These are phyloP conservation scores for Drosophila prolongata DNA, from an alignment of 2,888 invertebrate genomes.

Conservation along the genomic window DNA sequence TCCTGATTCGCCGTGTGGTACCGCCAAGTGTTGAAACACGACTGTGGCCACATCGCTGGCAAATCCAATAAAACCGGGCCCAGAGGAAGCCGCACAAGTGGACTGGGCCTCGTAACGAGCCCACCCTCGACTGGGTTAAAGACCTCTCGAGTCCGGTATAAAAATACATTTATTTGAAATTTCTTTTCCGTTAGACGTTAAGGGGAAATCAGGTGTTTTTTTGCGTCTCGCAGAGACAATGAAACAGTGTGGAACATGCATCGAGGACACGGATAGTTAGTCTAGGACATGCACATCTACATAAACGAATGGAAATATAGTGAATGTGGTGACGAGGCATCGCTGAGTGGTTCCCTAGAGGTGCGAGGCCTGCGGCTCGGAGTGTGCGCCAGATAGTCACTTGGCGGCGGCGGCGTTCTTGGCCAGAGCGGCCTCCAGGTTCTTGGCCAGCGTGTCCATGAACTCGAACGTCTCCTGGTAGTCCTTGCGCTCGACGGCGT, in stretches of 20 bases:
- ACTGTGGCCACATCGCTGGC: slow-evolving; percentile 61
- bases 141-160: slow-evolving; percentile 58
- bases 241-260: slow-evolving; percentile 46
- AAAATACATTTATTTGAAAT: slow-evolving; percentile 67
- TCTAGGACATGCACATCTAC: slow-evolving; percentile 42
- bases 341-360: slow-evolving; percentile 48
- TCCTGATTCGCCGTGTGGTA: slow-evolving; percentile 56
- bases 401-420: slow-evolving; percentile 44
- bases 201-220: slow-evolving; percentile 30
- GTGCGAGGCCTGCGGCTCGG: slow-evolving; percentile 48
- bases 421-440: slow-evolving; percentile 86
- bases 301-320: slow-evolving; percentile 32
- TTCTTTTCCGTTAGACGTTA: slow-evolving; percentile 42
- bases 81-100: slow-evolving; percentile 56
- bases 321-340: slow-evolving; percentile 14
- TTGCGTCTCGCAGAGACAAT: slow-evolving; percentile 73
- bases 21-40: slow-evolving; percentile 62
- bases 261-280: slow-evolving; percentile 40
- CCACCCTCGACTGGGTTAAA: slow-evolving; percentile 46
- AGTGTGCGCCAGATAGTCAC: slow-evolving; percentile 58
- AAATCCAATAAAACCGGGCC: slow-evolving; percentile 78
- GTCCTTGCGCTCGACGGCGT: slow-evolving; percentile 89
- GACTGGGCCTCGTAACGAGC: slow-evolving; percentile 21
- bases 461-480: slow-evolving; percentile 99
- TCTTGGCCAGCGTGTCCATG: slow-evolving; percentile 96